Percentiles rank a stretch among this genome's conserved stretches.
Evolutionary conservation across 2,113 vertebrate genomes (phyloP).

Genomic region (Pterophyllum scalare): DNA sequence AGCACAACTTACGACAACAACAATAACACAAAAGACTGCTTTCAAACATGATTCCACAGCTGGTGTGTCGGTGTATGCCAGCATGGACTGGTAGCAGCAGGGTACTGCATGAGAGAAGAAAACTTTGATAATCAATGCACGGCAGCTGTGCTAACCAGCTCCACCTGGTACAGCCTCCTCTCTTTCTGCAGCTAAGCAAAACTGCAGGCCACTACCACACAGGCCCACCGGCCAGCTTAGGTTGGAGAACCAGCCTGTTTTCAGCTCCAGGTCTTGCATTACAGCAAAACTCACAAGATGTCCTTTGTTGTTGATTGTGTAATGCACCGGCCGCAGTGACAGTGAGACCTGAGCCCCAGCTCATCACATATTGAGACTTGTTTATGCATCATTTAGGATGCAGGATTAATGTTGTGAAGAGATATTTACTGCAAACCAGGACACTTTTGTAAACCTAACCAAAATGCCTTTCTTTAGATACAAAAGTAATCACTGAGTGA

Average conservation of each 20-base stretch:
- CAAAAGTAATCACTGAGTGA: background rate
- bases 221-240: background rate
- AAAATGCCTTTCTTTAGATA: background rate
- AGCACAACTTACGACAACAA: background rate
- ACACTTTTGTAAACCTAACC: background rate
- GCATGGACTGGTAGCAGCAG: background rate
- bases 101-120: background rate
- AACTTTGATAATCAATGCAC: background rate
- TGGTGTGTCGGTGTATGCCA: background rate
- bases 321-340: background rate
- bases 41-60: background rate
- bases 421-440: background rate
- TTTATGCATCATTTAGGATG: background rate
- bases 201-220: background rate
- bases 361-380: background rate
- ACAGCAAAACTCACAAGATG: background rate
- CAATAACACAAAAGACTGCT: background rate
- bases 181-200: background rate
- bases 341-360: background rate
- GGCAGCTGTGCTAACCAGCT: background rate
- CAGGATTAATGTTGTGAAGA: background rate
- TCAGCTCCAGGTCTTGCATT: background rate
- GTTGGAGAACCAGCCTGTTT: background rate
- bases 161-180: background rate
- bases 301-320: background rate